Evolutionary conservation across 1,140 invertebrate species (phyloP), one percentile per base, ranked within the genome.

Genomic region (Diorhabda elongata): DNA sequence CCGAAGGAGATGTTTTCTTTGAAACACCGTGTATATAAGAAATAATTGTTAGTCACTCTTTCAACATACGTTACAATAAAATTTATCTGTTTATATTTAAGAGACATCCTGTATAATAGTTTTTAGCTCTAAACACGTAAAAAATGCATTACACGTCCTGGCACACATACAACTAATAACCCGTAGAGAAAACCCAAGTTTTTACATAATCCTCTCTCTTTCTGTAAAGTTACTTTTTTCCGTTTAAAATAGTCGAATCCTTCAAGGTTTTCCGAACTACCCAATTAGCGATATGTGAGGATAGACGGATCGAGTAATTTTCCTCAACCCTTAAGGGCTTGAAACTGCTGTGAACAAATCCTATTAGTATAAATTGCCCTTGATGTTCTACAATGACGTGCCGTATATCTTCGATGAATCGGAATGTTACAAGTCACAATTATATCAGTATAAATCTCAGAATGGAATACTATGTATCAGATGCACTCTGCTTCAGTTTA

Each of bases 341-440:
- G 44, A 65, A 62, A 58, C 64, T 65, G 56, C 47, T 58, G 47
- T 43, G 64, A 65, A 65, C 64, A 65, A 65, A 65, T 65, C 64
- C 64, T 65, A 65, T 65, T 65, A 65, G 64, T 65, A 65, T 65
- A 65, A 65, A 65, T 65, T 65, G 64, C 47, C 64, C 64, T 57
- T 47, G 64, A 65, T 65, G 64, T 65, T 52, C 56, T 45, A 56
- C 47, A 65, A 65, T 65, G 64, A 65, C 64, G 56, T 58, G 64
- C 47, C 64, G 64, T 65, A 65, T 65, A 65, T 65, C 64, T 65
- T 42, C 64, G 58, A 65, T 65, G 64, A 65, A 65, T 65, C 56
- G 64, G 52, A 56, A 6, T 57, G 64, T 57, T 57, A 58, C 64
- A 65, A 63, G 61, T 63, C 42, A 44, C 61, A 63, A 63, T 44